Percentiles rank a stretch among this genome's conserved stretches.
These are phyloP conservation scores for Poeciliopsis turneri DNA, from an alignment of 2,797 vertebrate species.

Conservation along the genomic window DNA sequence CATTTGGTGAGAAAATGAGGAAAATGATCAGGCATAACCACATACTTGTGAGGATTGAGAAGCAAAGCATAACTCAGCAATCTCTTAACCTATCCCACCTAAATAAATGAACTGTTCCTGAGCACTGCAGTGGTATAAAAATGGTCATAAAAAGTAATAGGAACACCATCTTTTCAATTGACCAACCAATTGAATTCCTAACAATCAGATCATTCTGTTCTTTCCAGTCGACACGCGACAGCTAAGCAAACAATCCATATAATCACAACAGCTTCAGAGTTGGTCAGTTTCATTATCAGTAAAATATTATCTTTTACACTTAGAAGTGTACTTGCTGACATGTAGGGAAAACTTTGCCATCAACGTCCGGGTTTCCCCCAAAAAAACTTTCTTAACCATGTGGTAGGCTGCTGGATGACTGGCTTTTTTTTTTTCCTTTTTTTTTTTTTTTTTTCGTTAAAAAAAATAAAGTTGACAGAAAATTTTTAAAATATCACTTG, in stretches of 20 bases:
- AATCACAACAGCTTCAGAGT: background rate
- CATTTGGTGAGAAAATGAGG: background rate
- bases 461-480: background rate
- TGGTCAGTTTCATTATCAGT: background rate
- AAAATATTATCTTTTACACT: background rate
- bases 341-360: too few relatives aligned
- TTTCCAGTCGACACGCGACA: background rate
- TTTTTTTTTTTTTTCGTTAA: background rate
- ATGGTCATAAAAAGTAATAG: background rate
- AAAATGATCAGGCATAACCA: background rate
- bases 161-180: background rate
- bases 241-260: background rate
- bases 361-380: too few relatives aligned
- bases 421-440: too few relatives aligned
- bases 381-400: too few relatives aligned
- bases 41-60: background rate
- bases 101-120: background rate
- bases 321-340: background rate
- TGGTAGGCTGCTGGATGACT: too few relatives aligned
- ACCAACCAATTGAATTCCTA: background rate
- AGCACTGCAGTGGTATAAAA: background rate
- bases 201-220: background rate
- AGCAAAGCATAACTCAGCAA: background rate
- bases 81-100: background rate
- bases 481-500: too few relatives aligned